These are phyloP conservation scores for Barnardius zonarius DNA, from an alignment of 2,113 vertebrate species.

Conservation along the genomic window DNA sequence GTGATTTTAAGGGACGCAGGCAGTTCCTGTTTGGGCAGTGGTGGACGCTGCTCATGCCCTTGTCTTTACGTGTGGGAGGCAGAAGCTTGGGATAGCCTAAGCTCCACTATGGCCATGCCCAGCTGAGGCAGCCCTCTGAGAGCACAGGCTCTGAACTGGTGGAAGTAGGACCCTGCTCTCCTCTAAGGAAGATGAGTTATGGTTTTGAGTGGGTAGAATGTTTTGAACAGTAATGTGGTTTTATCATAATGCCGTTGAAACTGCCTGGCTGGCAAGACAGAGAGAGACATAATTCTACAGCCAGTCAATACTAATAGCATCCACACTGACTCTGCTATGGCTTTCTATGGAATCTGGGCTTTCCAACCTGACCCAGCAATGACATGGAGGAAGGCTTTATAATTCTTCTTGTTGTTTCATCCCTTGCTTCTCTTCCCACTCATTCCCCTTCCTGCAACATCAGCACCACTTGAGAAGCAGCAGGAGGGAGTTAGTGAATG, in stretches of 20 bases:
- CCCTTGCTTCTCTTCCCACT: neutral
- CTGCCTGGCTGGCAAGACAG: neutral
- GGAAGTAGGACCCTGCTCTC: neutral
- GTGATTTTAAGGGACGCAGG: neutral
- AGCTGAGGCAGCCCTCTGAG: neutral
- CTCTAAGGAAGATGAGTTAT: neutral
- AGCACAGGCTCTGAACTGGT: neutral
- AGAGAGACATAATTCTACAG: neutral
- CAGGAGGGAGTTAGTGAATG: neutral
- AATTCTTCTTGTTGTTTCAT: neutral
- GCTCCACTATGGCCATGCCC: neutral
- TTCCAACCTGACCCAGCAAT: neutral
- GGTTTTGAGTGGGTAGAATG: neutral
- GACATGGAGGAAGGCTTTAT: neutral
- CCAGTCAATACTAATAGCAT: neutral
- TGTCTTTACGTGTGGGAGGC: neutral
- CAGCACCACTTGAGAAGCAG: neutral
- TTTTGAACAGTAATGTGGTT: neutral
- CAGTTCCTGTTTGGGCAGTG: neutral
- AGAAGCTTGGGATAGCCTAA: neutral
- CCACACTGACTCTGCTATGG: neutral
- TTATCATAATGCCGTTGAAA: neutral
- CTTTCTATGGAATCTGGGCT: neutral
- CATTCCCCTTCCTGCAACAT: neutral
- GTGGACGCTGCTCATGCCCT: neutral